Evolutionary conservation across 2,888 invertebrate genomes (phyloP).

Genomic region (Caenorhabditis plicata): DNA sequence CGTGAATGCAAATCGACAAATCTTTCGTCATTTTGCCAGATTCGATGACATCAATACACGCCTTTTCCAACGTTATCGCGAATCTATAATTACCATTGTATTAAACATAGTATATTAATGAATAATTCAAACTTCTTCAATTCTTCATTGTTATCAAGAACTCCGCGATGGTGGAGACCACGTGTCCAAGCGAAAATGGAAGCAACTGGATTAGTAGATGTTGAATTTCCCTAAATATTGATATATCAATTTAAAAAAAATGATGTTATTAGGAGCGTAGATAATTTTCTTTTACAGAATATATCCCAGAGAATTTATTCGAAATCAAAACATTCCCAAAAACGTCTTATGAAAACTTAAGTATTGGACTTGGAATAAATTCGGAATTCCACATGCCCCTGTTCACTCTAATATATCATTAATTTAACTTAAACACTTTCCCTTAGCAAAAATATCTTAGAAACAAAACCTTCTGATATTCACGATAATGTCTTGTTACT

Average conservation of each 20-base stretch:
- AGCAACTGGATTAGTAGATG: conserved; percentile 87
- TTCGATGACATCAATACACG: conserved; percentile 82
- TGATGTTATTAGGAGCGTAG: background rate
- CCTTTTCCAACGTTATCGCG: conserved; percentile 76
- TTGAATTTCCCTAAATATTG: conserved; percentile 74
- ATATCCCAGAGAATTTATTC: too few species aligned
- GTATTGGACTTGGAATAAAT: too few species aligned
- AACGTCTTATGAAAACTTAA: too few species aligned
- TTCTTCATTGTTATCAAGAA: conserved; percentile 78
- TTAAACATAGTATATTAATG: background rate
- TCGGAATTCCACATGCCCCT: too few species aligned
- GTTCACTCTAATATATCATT: too few species aligned
- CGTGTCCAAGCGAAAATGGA: conserved; percentile 89
- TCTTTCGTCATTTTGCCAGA: conserved; percentile 86
- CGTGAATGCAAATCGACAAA: conserved; percentile 83
- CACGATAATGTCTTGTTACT: conserved; percentile 71
- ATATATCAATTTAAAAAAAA: background rate
- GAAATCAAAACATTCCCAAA: too few species aligned
- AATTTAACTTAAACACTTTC: too few species aligned
- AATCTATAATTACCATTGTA: conserved; percentile 69
- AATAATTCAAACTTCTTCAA: conserved; percentile 69
- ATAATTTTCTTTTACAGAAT: too few species aligned
- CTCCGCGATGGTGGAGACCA: conserved; percentile 81
- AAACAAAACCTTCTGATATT: conserved; percentile 41
- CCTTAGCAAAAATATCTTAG: background rate